Evolutionary conservation across 1,140 invertebrate species (phyloP).

Genomic region (Drosophila quadrilineata): DNA sequence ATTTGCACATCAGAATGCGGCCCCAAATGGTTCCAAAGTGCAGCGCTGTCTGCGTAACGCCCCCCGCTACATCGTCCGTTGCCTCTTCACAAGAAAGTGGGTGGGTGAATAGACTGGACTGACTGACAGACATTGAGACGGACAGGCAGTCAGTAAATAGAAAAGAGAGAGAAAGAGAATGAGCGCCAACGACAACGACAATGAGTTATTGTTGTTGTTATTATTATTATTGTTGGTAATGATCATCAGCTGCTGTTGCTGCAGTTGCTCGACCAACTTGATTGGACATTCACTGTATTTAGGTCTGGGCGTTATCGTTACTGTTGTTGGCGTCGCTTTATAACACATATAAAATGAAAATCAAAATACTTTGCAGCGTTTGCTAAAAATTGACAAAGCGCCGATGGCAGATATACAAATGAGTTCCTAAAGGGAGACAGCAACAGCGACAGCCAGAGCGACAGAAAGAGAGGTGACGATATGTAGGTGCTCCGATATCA

Average conservation of each 20-base stretch:
- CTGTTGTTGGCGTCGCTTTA: slow-evolving; percentile 27
- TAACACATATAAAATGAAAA: no score
- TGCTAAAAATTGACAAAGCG: slow-evolving; percentile 45
- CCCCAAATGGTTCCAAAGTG: slow-evolving; percentile 61
- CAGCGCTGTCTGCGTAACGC: slow-evolving; percentile 37
- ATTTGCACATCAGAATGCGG: slow-evolving; percentile 24
- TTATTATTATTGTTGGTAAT: not conserved
- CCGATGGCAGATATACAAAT: slow-evolving; percentile 41
- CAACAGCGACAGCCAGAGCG: not conserved
- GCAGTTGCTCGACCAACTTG: slow-evolving; percentile 13
- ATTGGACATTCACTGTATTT: slow-evolving; percentile 49
- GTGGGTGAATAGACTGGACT: slow-evolving; percentile 32
- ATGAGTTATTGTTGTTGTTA: not conserved
- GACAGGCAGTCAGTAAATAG: slow-evolving; percentile 5
- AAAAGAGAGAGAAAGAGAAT: slow-evolving; percentile 1
- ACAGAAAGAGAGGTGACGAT: not conserved
- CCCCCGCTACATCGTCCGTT: slow-evolving; percentile 27
- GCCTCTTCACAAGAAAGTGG: slow-evolving; percentile 34
- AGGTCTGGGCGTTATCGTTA: slow-evolving; percentile 62
- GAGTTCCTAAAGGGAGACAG: not conserved
- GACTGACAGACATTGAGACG: slow-evolving; percentile 9
- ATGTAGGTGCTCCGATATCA: not conserved
- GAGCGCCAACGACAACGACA: slow-evolving; percentile 11
- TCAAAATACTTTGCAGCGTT: slow-evolving; percentile 41
- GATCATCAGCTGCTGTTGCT: slow-evolving; percentile 13